Conservation (phyloP, 1,140 invertebrate species). For the Aethina tumida region DNA sequence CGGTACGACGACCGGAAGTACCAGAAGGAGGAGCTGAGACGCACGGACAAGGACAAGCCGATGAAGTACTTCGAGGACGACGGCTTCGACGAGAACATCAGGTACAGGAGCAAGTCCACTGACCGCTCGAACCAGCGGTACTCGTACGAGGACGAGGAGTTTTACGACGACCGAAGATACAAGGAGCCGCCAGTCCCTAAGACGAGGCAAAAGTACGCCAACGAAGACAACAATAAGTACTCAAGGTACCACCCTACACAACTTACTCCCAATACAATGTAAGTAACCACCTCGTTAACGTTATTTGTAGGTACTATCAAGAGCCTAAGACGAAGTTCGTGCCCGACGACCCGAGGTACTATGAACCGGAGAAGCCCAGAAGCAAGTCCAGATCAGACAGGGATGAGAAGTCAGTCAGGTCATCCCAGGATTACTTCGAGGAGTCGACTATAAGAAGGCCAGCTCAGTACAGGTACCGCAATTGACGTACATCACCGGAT, state of each 20-base stretch:
- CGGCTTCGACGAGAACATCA: conserved; percentile 29
- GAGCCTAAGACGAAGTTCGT: conserved; percentile 8
- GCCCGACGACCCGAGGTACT: conserved; percentile 17
- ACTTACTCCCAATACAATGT: no score
- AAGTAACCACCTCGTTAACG: no score
- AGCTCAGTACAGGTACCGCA: conserved; percentile 15
- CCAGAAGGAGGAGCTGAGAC: conserved; percentile 6
- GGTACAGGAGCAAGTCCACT: conserved; percentile 18
- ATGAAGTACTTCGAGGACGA: conserved; percentile 27
- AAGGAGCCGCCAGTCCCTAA: conserved; percentile 24
- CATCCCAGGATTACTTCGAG: conserved; percentile 13
- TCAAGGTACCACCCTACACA: no score
- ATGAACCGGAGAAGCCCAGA: conserved; percentile 26
- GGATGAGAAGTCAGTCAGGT: conserved; percentile 8
- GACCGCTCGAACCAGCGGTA: no score
- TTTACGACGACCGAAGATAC: conserved; percentile 12
- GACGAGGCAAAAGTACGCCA: conserved; percentile 19
- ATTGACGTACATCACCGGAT: conserved; percentile 13
- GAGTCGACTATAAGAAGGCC: conserved; percentile 28
- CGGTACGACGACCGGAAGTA: conserved; percentile 8
- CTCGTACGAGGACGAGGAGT: conserved; percentile 21
- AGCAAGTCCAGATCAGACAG: conserved; percentile 12
- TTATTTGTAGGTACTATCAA: not conserved
- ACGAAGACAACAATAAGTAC: conserved; percentile 16
- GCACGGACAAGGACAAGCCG: conserved; percentile 15